A percentile compares a stretch with the other conserved stretches of the same genome.
Evolutionary conservation across 2,888 invertebrate species (phyloP).

Genomic region (Nephrocerus scutellatus): DNA sequence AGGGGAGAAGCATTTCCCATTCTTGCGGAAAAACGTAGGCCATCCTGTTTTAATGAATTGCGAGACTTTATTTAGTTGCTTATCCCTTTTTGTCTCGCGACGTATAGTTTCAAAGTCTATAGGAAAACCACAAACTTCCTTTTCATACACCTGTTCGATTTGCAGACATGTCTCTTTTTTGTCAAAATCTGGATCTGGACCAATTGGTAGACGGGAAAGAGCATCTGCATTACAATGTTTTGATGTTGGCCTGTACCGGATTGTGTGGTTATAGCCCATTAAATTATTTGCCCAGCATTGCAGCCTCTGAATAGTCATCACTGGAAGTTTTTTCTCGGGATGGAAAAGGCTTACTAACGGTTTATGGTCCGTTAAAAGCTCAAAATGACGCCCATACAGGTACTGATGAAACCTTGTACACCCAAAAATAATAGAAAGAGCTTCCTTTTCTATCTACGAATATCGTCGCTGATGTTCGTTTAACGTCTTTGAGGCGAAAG

Average conservation of each 20-base stretch:
- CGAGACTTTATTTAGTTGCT: constrained; percentile 2
- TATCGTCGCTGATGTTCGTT: too few species aligned
- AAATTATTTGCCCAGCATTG: constrained; percentile 16
- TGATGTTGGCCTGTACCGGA: too few species aligned
- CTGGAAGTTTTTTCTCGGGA: constrained; percentile 16
- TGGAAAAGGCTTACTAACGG: constrained; percentile 16
- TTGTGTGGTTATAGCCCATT: constrained; percentile 11
- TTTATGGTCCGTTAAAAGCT: constrained; percentile 18
- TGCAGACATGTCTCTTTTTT: not conserved
- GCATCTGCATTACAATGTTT: constrained; percentile 11
- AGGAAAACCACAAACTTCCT: not conserved
- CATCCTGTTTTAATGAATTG: constrained; percentile 9
- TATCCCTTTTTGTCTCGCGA: constrained; percentile 4
- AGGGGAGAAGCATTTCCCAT: constrained; percentile 3
- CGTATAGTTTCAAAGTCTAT: too few species aligned
- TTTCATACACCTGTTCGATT: not conserved
- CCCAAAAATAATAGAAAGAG: constrained; percentile 15
- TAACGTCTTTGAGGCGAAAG: too few species aligned
- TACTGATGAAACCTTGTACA: constrained; percentile 16
- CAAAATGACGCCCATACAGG: constrained; percentile 16
- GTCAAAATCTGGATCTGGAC: constrained; percentile 11
- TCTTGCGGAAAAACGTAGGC: not conserved
- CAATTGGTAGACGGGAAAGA: constrained; percentile 8
- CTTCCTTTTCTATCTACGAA: too few species aligned
- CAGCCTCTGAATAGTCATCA: constrained; percentile 15